Base-by-base conservation (phyloP, 2,888 invertebrate genomes). In the Azorinus chamasolen region DNA sequence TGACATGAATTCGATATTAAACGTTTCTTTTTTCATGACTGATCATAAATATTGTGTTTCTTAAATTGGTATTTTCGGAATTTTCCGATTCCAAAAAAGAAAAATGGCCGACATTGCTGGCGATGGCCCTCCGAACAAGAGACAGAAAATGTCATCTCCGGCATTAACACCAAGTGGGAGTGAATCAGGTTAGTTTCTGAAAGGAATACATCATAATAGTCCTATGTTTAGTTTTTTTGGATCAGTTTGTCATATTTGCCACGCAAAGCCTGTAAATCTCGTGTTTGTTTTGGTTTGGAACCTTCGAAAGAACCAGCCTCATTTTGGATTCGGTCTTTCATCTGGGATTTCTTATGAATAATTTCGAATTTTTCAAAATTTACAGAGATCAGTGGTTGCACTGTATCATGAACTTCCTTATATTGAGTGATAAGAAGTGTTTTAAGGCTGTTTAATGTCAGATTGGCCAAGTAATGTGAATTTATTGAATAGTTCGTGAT, bases 51-150 rank as follows among this genome's bases (percentile, higher is more conserved):
- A 54, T 59, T 55, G 64, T 61, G 51, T 61, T 72, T 59, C 32
- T 43, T 57, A 57, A 61, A 57, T 72, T 73, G 68, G 68, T 65
- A 55, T 73, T 78, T 78, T 78, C 62, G 78, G 71, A 75, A 69
- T 55, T 62, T 55, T 69, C 72, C 69, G 65, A 76, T 76, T 66
- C 68, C 51, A 71, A 65, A 80, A 74, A 64, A 51, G 64, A 68
- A 81, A 81, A 77, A 81, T 77, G 77, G 81, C 80, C 72, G 81
- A 78, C 81, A 76, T 73, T 73, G 77, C 75, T 50, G 81, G 81
- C 54, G 97, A 97, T 95, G 97, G 97, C 95, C 98, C 97, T 95
- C 98, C 98, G 95, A 97, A 98, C 94, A 98, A 98, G 96, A 96
- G 98, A 96, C 96, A 96, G 93, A 98, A 98, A 95, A 96, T 98